Evolutionary conservation across 2,113 vertebrate genomes (phyloP).

Genomic region (Petromus typicus): DNA sequence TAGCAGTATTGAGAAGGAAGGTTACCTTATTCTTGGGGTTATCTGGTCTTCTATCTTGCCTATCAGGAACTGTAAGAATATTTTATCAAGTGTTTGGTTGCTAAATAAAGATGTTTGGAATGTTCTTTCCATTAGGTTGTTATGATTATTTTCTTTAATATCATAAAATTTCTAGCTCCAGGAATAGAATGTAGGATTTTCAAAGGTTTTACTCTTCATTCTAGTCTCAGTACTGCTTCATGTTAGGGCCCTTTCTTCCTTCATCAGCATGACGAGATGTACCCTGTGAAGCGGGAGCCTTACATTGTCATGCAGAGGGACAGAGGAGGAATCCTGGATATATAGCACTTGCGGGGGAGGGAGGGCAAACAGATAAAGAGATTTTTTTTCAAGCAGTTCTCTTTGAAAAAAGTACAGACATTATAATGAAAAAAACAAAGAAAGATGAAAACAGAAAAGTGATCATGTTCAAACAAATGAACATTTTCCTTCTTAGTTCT

Average conservation of each 20-base stretch:
- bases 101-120: conserved; percentile 76
- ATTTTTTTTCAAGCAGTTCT: conserved; percentile 61
- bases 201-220: conserved; percentile 64
- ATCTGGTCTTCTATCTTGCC: conserved; percentile 55
- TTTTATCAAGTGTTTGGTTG: conserved; percentile 69
- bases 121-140: conserved; percentile 62
- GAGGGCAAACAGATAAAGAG: neutral
- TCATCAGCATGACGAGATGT: conserved; percentile 33
- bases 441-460: conserved; percentile 6
- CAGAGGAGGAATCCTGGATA: conserved; percentile 36
- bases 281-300: conserved; percentile 31
- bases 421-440: neutral
- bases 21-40: conserved; percentile 51
- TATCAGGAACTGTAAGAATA: conserved; percentile 44
- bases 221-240: conserved; percentile 49
- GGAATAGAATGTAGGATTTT: conserved; percentile 59
- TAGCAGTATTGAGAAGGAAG: conserved; percentile 4
- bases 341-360: neutral
- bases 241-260: conserved; percentile 25
- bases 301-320: conserved; percentile 51
- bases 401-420: conserved; percentile 57
- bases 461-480: conserved; percentile 32
- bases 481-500: conserved; percentile 13
- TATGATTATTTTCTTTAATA: conserved; percentile 71
- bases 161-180: conserved; percentile 58